phyloP scores from a whole-genome alignment of 2,888 invertebrate genomes.

The Unio delphinus region DNA sequence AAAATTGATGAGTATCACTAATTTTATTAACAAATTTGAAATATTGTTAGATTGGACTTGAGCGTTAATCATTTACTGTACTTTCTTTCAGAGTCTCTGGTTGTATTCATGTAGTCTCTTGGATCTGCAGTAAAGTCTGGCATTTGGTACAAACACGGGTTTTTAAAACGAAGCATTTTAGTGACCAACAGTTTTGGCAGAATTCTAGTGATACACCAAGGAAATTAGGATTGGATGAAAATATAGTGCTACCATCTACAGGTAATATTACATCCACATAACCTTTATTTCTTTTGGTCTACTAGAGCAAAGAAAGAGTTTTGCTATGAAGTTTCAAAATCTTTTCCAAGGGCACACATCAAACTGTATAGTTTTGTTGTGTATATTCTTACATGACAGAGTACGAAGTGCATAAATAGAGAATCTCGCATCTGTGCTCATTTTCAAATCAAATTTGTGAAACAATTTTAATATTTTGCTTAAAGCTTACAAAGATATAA shows the following conservation, averaged over 20 bases:
- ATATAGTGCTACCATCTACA: conserved; percentile 84
- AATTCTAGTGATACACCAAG: conserved; percentile 27
- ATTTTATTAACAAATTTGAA: too few species aligned
- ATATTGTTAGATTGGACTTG: too few species aligned
- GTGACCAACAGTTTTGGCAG: conserved; percentile 28
- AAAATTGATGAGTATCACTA: too few species aligned
- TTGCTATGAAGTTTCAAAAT: too few species aligned
- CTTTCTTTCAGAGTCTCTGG: conserved; percentile 47
- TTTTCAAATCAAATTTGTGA: too few species aligned
- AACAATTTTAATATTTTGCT: too few species aligned
- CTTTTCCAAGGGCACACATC: too few species aligned
- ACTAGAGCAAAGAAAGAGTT: not conserved
- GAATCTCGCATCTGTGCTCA: too few species aligned
- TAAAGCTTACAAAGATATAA: too few species aligned
- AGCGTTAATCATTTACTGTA: not conserved
- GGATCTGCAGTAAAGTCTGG: conserved; percentile 47
- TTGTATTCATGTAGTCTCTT: conserved; percentile 47
- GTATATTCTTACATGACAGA: too few species aligned
- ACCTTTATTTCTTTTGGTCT: not conserved
- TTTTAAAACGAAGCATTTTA: conserved; percentile 41
- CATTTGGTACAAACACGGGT: conserved; percentile 39
- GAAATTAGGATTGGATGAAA: conserved; percentile 76
- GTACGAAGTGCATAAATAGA: too few species aligned
- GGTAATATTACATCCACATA: conserved; percentile 38
- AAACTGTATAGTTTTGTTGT: too few species aligned